Percentiles rank a stretch among this genome's conserved stretches.
phyloP scores from a whole-genome alignment of 35 echinoderm and acorn worm species.

The Diadema setosum region DNA sequence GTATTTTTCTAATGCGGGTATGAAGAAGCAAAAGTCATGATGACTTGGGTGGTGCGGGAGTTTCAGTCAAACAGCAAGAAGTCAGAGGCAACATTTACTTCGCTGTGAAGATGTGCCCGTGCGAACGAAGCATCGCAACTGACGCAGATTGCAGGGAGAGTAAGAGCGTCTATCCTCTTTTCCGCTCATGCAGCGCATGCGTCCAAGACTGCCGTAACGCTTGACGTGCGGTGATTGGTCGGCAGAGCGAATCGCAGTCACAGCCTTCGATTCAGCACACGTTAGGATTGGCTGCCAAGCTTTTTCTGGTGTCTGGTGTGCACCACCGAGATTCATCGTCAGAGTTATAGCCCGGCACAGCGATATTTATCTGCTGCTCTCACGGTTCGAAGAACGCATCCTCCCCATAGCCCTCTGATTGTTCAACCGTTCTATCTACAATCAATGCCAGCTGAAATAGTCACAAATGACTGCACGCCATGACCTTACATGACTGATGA shows the following conservation, averaged over 20 bases:
- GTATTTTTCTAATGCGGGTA: no score
- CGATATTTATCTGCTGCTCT: no score
- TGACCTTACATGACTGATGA: no score
- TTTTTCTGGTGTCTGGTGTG: no score
- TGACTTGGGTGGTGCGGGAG: not conserved
- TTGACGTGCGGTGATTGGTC: not conserved
- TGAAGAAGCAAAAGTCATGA: not conserved
- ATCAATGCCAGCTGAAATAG: no score
- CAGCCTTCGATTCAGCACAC: not conserved
- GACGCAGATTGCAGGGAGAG: not conserved
- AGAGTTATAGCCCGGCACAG: no score
- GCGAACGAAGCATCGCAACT: not conserved
- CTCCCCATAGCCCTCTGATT: no score
- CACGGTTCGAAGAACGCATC: no score
- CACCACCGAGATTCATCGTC: no score
- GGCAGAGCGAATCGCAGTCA: not conserved
- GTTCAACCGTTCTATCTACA: no score
- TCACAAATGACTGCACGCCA: no score
- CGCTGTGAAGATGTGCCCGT: not conserved
- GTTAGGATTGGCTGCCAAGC: not conserved
- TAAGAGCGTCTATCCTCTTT: not conserved
- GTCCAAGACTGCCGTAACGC: not conserved
- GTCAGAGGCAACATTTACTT: no score
- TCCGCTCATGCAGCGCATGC: not conserved
- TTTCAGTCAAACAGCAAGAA: not conserved